Conservation (phyloP, 2,888 invertebrate species). For the Zele albiditarsus region DNA sequence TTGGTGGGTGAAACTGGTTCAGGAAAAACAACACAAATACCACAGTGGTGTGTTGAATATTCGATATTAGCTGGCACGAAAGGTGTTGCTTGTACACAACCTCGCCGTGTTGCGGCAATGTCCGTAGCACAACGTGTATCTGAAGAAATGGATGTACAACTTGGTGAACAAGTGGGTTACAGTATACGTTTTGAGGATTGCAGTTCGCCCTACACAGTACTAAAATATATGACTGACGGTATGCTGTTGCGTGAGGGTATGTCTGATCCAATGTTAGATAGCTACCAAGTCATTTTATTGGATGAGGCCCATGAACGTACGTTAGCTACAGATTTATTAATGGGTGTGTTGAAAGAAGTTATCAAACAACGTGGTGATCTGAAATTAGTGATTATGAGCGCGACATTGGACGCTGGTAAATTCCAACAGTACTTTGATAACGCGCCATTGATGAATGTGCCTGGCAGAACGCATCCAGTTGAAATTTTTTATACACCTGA, state of each 20-base stretch:
- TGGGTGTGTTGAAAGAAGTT: slow-evolving; percentile 99
- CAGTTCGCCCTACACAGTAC: slow-evolving; percentile 92
- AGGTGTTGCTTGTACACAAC: slow-evolving; percentile 97
- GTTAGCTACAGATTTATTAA: slow-evolving; percentile 97
- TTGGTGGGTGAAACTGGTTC: slow-evolving; percentile 99
- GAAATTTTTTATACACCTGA: slow-evolving; percentile 99
- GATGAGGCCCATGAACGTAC: slow-evolving; percentile 99
- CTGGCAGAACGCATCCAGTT: slow-evolving; percentile 95
- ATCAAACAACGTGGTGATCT: slow-evolving; percentile 93
- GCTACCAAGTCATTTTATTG: slow-evolving; percentile 94
- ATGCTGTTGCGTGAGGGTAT: slow-evolving; percentile 99
- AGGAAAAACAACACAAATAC: slow-evolving; percentile 99
- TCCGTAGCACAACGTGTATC: slow-evolving; percentile 98
- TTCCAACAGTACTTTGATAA: slow-evolving; percentile 99
- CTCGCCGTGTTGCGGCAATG: slow-evolving; percentile 98
- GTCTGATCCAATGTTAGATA: slow-evolving; percentile 98
- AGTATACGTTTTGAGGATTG: slow-evolving; percentile 99
- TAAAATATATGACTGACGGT: slow-evolving; percentile 99
- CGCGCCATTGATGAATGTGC: slow-evolving; percentile 98
- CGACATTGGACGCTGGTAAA: slow-evolving; percentile 98
- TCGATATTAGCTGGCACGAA: slow-evolving; percentile 80
- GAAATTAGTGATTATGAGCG: slow-evolving; percentile 99
- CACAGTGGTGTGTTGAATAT: slow-evolving; percentile 94
- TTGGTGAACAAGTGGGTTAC: slow-evolving; percentile 92
- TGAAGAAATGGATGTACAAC: slow-evolving; percentile 98